Evolutionary conservation across 2,888 invertebrate species (phyloP).

Genomic region (Philonicus albiceps): DNA sequence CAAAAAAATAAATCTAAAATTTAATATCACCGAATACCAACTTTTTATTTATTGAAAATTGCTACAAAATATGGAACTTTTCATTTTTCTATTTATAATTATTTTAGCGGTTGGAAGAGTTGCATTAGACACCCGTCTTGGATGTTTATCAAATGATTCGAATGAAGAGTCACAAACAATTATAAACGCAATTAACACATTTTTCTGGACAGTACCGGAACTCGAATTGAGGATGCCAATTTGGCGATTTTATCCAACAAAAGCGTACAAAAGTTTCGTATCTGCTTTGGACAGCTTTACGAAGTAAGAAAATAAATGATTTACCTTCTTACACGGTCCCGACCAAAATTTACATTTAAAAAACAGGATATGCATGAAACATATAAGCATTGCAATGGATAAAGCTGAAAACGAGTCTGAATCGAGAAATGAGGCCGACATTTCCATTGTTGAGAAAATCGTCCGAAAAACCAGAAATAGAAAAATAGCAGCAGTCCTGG

Average conservation of each 20-base stretch:
- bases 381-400: constrained; percentile 67
- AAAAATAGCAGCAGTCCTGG: constrained; percentile 74
- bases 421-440: constrained; percentile 62
- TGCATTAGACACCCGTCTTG: constrained; percentile 81
- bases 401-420: constrained; percentile 58
- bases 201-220: constrained; percentile 79
- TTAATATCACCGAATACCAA: background rate
- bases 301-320: constrained; percentile 64
- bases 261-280: constrained; percentile 75
- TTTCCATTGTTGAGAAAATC: constrained; percentile 69
- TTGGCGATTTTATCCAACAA: constrained; percentile 77
- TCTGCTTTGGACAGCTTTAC: constrained; percentile 76
- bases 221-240: constrained; percentile 78
- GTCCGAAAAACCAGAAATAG: constrained; percentile 67
- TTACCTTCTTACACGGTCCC: background rate
- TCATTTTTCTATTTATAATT: background rate
- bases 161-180: constrained; percentile 77
- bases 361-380: constrained; percentile 67
- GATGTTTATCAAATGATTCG: constrained; percentile 70
- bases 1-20: too few relatives aligned
- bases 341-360: constrained; percentile 22
- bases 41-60: background rate
- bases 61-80: background rate
- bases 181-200: constrained; percentile 78
- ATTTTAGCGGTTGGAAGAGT: constrained; percentile 79